A percentile compares a stretch with the other conserved stretches of the same genome.
Conservation (phyloP, 2,113 vertebrate species). For the Xenopus tropicalis region UCB_Xtro_10.0 CM004445.2:83606001-83606500, state of each 20-base stretch:
- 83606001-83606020: not conserved
- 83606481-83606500: too few species aligned
- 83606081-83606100: slow-evolving; percentile 2
- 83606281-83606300: not conserved
- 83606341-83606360: slow-evolving; percentile 1
- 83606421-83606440: not conserved
- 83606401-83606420: not conserved
- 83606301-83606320: not conserved
- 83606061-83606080: slow-evolving; percentile 1
- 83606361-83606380: not conserved
- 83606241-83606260: too few species aligned
- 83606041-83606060: not conserved
- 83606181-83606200: slow-evolving; percentile 4
- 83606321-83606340: too few species aligned
- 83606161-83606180: slow-evolving; percentile 8
- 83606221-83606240: too few species aligned
- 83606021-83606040: not conserved
- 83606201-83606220: not conserved
- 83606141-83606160: not conserved
- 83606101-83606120: not conserved
- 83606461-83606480: not conserved
- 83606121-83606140: slow-evolving; percentile 25
- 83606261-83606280: not conserved
- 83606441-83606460: not conserved
- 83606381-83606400: not conserved